Percentiles rank a stretch among this genome's conserved stretches.
These are phyloP conservation scores for Aleiodes alternator DNA, from an alignment of 2,888 invertebrate genomes.

Conservation along the genomic window DNA sequence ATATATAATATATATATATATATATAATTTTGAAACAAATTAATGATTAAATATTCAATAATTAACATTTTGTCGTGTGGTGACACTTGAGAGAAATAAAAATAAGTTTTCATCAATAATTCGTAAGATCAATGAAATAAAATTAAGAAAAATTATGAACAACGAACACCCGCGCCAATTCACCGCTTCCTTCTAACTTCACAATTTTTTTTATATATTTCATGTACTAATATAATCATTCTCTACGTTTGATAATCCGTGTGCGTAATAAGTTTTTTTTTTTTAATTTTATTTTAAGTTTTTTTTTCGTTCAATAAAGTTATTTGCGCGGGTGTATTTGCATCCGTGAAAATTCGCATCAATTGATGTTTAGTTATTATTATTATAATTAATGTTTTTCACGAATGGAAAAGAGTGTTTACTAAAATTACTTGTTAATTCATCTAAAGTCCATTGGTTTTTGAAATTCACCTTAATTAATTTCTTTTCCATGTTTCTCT, in stretches of 20 bases:
- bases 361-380: constrained; percentile 13
- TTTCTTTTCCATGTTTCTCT: not conserved
- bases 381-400: constrained; percentile 14
- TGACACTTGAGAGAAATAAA: not conserved
- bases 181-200: constrained; percentile 11
- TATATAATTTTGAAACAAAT: constrained; percentile 14
- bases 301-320: constrained; percentile 17
- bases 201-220: constrained; percentile 21
- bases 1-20: constrained; percentile 32
- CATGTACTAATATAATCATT: constrained; percentile 45
- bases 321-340: constrained; percentile 21
- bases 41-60: constrained; percentile 8
- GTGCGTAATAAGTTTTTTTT: constrained; percentile 46
- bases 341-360: constrained; percentile 25
- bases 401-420: constrained; percentile 19
- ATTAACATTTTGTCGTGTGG: constrained; percentile 15
- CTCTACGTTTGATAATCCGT: constrained; percentile 45
- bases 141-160: constrained; percentile 15
- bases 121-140: not conserved
- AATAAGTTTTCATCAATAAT: constrained; percentile 3
- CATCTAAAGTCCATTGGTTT: constrained; percentile 1
- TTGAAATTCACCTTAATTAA: not conserved
- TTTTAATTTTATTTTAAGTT: constrained; percentile 15
- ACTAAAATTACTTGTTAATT: constrained; percentile 15
- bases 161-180: constrained; percentile 32